Conservation (phyloP, 2,113 vertebrate genomes). For the Malurus alboscapulatus region DNA sequence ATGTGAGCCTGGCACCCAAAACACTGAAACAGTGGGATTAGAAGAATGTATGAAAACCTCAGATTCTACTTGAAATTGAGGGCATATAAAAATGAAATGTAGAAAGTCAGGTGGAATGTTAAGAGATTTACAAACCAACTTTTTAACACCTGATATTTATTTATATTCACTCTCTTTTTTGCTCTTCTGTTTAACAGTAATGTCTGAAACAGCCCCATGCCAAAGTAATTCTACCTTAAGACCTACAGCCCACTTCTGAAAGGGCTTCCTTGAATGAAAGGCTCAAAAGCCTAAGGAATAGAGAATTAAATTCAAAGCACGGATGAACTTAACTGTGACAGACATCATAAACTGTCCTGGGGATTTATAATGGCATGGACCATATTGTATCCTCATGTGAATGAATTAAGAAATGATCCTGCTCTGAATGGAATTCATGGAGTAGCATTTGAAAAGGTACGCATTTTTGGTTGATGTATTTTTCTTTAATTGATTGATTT, state of each 20-base stretch:
- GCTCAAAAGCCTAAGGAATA: neutral
- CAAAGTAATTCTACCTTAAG: neutral
- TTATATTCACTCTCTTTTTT: neutral
- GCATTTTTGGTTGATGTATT: neutral
- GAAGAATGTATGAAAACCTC: neutral
- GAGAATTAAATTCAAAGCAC: neutral
- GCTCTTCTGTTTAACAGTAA: neutral
- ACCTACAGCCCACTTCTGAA: neutral
- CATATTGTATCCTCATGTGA: neutral
- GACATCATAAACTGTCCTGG: neutral
- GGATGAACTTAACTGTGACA: neutral
- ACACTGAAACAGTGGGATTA: neutral
- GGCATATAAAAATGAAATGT: neutral
- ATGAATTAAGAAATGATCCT: neutral
- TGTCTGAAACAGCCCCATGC: neutral
- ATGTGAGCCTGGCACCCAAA: neutral
- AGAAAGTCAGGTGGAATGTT: neutral
- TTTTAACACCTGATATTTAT: neutral
- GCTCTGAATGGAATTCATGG: neutral
- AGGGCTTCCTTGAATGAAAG: neutral
- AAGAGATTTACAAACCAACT: neutral
- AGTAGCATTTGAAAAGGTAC: neutral
- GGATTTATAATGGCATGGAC: neutral
- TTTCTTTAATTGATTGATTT: neutral
- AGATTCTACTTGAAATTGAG: neutral